A percentile compares a stretch with the other conserved stretches of the same genome.
phyloP scores from a whole-genome alignment of 2,888 invertebrate species.

The Herminia tarsipennalis region DNA sequence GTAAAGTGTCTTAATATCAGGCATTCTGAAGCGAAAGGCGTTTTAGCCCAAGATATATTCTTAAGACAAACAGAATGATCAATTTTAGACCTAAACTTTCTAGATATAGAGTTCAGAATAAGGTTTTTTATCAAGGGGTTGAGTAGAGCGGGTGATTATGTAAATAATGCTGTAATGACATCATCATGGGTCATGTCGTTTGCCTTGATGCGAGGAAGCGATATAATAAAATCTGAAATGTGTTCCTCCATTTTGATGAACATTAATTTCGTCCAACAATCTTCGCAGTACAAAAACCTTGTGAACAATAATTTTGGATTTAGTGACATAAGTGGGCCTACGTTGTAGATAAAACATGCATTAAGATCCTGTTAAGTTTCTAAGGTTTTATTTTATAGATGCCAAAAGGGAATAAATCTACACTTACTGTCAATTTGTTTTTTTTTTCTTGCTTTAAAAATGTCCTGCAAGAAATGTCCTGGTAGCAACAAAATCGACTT shows the following conservation, averaged over 20 bases:
- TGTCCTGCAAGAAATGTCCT: too few relatives aligned
- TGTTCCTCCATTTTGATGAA: slow-evolving; percentile 44
- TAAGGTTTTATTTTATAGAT: slow-evolving; percentile 31
- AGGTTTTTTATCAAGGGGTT: slow-evolving; percentile 31
- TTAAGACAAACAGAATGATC: slow-evolving; percentile 21
- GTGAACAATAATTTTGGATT: slow-evolving; percentile 34
- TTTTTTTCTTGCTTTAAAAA: too few relatives aligned
- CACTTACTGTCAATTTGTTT: too few relatives aligned
- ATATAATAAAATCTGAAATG: slow-evolving; percentile 66
- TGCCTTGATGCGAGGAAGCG: slow-evolving; percentile 63
- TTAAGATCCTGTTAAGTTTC: slow-evolving; percentile 17
- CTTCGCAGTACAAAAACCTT: slow-evolving; percentile 11
- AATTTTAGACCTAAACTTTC: slow-evolving; percentile 32
- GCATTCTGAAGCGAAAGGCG: slow-evolving; percentile 50
- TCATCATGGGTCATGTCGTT: slow-evolving; percentile 70
- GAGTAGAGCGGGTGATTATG: slow-evolving; percentile 64
- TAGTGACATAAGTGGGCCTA: slow-evolving; percentile 21
- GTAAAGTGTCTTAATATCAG: slow-evolving; percentile 60
- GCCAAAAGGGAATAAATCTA: too few relatives aligned
- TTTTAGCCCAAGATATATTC: slow-evolving; percentile 44
- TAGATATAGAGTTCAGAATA: slow-evolving; percentile 36
- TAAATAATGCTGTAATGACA: slow-evolving; percentile 73
- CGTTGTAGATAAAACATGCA: slow-evolving; percentile 25
- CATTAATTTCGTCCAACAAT: slow-evolving; percentile 36
- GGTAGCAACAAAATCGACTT: too few relatives aligned